Conservation (phyloP, 2,797 vertebrate species). For the Phylloscopus collybita region DNA sequence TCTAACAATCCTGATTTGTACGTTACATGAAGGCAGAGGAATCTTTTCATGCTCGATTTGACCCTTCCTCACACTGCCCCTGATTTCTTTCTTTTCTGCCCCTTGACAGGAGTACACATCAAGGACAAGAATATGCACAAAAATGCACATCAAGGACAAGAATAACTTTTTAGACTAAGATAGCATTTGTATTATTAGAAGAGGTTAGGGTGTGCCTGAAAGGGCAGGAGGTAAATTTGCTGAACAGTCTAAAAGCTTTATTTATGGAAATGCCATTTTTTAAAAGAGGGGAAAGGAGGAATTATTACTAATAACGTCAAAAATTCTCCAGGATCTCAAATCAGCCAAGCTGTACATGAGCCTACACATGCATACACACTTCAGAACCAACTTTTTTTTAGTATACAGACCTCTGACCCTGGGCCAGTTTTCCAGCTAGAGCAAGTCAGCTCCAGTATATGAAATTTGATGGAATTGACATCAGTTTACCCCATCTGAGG, state of each 20-base stretch:
- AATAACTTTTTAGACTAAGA: slow-evolving; percentile 41
- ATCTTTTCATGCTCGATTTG: slow-evolving; percentile 31
- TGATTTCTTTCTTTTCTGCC: slow-evolving; percentile 27
- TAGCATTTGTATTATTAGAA: slow-evolving; percentile 51
- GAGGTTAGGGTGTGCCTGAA: slow-evolving; percentile 45
- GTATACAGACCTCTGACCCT: not conserved
- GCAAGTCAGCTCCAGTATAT: not conserved
- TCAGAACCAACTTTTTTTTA: not conserved
- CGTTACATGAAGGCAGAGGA: not conserved
- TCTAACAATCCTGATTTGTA: slow-evolving; percentile 37
- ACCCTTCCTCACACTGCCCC: slow-evolving; percentile 20
- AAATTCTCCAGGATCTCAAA: not conserved
- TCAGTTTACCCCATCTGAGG: not conserved
- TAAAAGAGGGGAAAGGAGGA: not conserved
- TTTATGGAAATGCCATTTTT: slow-evolving; percentile 29
- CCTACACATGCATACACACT: not conserved
- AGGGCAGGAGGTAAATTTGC: slow-evolving; percentile 55
- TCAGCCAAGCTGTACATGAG: not conserved
- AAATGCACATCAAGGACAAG: slow-evolving; percentile 37
- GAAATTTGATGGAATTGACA: not conserved
- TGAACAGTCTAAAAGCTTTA: slow-evolving; percentile 42
- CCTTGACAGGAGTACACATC: slow-evolving; percentile 3
- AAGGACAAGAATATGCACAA: slow-evolving; percentile 46
- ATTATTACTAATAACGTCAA: slow-evolving; percentile 2
- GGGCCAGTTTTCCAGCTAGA: not conserved